Percentiles rank a stretch among this genome's conserved stretches.
Evolutionary conservation across 2,888 invertebrate genomes (phyloP).

Genomic region (Aleiodes leptofemur): DNA sequence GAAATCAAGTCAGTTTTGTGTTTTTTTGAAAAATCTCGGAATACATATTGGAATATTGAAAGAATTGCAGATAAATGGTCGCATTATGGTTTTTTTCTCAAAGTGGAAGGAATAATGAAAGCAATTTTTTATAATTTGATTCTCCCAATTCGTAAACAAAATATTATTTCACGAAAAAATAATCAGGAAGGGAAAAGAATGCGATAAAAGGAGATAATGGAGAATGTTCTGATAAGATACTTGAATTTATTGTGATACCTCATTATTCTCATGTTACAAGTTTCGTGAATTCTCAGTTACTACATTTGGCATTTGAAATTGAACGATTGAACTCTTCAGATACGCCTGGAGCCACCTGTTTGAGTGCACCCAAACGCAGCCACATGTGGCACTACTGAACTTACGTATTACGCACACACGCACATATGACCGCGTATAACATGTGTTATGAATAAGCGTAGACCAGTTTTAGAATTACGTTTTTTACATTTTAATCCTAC

Average conservation of each 20-base stretch:
- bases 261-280: background rate
- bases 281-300: constrained; percentile 1
- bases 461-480: constrained; percentile 4
- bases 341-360: constrained; percentile 34
- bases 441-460: constrained; percentile 24
- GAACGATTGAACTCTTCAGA: constrained; percentile 18
- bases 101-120: background rate
- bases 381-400: constrained; percentile 20
- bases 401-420: background rate
- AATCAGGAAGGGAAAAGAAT: background rate
- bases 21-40: too few species aligned
- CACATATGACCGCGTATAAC: background rate
- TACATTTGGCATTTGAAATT: constrained; percentile 18
- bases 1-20: too few species aligned
- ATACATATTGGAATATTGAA: too few species aligned
- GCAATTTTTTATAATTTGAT: background rate
- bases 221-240: constrained; percentile 16
- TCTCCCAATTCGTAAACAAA: too few species aligned
- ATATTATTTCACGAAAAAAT: too few species aligned
- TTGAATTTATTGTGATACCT: too few species aligned
- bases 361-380: constrained; percentile 24
- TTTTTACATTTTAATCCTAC: background rate
- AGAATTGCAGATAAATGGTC: too few species aligned
- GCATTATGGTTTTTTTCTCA: background rate
- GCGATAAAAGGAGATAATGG: constrained; percentile 7